Conservation (phyloP, 1,140 invertebrate species). For the Drosophila watanabei region DNA sequence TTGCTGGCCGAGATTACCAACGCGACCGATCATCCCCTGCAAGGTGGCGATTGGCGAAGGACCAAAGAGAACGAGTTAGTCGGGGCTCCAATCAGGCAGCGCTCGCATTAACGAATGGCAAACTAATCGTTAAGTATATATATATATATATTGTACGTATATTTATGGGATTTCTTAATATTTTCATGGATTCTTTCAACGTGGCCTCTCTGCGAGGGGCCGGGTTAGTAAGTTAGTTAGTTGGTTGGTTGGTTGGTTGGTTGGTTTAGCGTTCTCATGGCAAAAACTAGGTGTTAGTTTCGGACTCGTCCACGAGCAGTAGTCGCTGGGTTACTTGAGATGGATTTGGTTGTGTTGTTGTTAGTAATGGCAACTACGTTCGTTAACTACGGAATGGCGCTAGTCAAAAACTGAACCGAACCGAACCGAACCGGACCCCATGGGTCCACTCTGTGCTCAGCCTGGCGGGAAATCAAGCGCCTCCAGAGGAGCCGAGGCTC, state of each 20-base stretch:
- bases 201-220: constrained; percentile 26
- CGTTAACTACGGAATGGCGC: constrained; percentile 25
- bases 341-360: constrained; percentile 30
- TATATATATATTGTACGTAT: constrained; percentile 49
- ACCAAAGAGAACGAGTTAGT: constrained; percentile 70
- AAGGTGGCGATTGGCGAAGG: constrained; percentile 68
- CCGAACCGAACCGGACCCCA: constrained; percentile 7
- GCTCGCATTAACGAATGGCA: constrained; percentile 63
- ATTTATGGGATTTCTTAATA: constrained; percentile 47
- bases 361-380: constrained; percentile 57
- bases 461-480: constrained; percentile 3
- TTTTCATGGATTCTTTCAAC: constrained; percentile 35
- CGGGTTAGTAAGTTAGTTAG: constrained; percentile 36
- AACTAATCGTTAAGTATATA: constrained; percentile 73
- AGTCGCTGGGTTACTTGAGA: constrained; percentile 44
- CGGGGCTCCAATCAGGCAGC: constrained; percentile 38
- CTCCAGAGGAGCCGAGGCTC: constrained; percentile 19
- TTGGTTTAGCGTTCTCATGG: constrained; percentile 43
- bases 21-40: constrained; percentile 88
- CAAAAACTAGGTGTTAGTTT: constrained; percentile 32
- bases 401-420: constrained; percentile 43
- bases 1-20: constrained; percentile 88
- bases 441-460: constrained; percentile 12
- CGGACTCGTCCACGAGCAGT: constrained; percentile 48
- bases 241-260: constrained; percentile 21